Base-by-base conservation (phyloP, 2,888 invertebrate genomes). In the Odontothrips loti region DNA sequence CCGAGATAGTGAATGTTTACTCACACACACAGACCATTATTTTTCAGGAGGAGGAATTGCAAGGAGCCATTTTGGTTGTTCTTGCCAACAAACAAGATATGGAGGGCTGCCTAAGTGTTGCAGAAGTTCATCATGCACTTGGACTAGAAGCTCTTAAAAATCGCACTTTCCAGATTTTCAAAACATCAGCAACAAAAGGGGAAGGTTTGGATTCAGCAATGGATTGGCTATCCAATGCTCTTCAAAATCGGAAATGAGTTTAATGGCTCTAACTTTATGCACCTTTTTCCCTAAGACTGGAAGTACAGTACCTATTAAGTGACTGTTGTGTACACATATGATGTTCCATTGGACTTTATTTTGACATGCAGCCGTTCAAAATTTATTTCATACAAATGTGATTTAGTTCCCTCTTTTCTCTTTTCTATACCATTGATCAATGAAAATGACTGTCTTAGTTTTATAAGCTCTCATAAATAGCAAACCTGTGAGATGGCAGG, bases 1-100 rank as follows among this genome's bases (percentile, higher is more conserved):
- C 34, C 79, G 8, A 12, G 34, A 79, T 51, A 34, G 12, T 51
- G 23, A 47, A 23, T 27, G n/a, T 79, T 79, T 48, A 27, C 48
- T 58, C 80, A 48, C 17, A 80, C 80, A 34, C 79, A 47, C 29
- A 80, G 47, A 43, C 80, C 43, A 68, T 79, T 51, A 79, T 81
- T 63, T 82, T 80, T 48, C 87, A 97, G 95, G 99, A 99, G 88
- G 99, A 99, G 87, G 99, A 99, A 88, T 89, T 99, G 87, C 94
- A 95, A 85, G 96, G 96, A 85, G 97, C 99, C 81, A 95, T 98
- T 85, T 90, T 99, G 83, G 96, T 99, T 81, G 98, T 99, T 79
- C 89, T 99, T 86, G 99, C 99, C 80, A 99, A 99, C 88, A 99
- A 99, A 90, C 99, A 99, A 89, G 99, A 99, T 87, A 97, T 99